phyloP scores from a whole-genome alignment of 2,113 vertebrate genomes.

The Saimiri boliviensis region DNA sequence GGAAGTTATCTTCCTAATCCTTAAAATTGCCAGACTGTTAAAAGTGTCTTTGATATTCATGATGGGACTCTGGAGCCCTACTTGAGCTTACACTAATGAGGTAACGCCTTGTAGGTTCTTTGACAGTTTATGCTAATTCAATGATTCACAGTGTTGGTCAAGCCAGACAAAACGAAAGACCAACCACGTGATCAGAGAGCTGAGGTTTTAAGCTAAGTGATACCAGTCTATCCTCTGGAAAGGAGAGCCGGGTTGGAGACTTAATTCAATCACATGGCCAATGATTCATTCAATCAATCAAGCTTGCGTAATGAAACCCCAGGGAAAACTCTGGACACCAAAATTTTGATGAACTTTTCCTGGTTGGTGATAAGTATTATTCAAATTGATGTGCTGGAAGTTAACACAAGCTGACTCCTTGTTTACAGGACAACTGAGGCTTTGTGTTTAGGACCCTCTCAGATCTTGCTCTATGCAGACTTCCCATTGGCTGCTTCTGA shows the following conservation, averaged over 20 bases:
- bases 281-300: not conserved
- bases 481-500: not conserved
- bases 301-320: not conserved
- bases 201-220: not conserved
- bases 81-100: not conserved
- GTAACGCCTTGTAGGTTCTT: not conserved
- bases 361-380: not conserved
- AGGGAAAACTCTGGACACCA: not conserved
- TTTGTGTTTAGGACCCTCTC: not conserved
- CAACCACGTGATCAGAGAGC: not conserved
- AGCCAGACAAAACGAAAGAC: not conserved
- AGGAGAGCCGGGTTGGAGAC: not conserved
- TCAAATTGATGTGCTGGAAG: not conserved
- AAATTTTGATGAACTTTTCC: not conserved
- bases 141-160: not conserved
- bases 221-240: not conserved
- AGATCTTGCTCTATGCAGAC: not conserved
- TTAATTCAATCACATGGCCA: not conserved
- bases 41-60: not conserved
- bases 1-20: not conserved
- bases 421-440: not conserved
- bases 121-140: not conserved
- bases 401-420: not conserved
- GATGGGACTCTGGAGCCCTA: not conserved
- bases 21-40: not conserved